A percentile compares a stretch with the other conserved stretches of the same genome.
Evolutionary conservation across 2,797 vertebrate species (phyloP).

Genomic region (Pantherophis alleghaniensis): DNA sequence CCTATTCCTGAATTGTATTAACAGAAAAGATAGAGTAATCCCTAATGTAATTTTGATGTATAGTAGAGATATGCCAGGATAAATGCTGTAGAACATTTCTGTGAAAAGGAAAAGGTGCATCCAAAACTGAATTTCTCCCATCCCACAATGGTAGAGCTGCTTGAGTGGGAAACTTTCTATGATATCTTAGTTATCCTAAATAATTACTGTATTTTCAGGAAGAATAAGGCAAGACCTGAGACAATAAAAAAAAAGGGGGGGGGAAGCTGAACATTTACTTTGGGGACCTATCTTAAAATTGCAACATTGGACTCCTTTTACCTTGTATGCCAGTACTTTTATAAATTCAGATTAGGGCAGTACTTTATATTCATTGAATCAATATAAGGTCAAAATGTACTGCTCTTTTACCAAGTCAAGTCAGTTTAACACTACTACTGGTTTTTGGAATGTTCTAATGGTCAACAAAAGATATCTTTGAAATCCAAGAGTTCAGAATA

Average conservation of each 20-base stretch:
- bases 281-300: background rate
- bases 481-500: background rate
- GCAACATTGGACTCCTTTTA: background rate
- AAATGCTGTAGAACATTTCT: background rate
- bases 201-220: background rate
- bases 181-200: background rate
- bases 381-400: background rate
- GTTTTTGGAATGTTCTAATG: background rate
- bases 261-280: background rate
- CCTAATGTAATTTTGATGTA: background rate
- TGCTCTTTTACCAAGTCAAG: background rate
- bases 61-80: background rate
- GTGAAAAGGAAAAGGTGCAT: background rate
- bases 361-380: background rate
- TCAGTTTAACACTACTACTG: background rate
- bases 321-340: background rate
- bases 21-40: background rate
- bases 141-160: background rate
- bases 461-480: background rate
- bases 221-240: background rate
- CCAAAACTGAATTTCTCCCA: background rate
- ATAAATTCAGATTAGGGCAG: background rate
- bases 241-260: background rate
- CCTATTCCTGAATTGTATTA: background rate
- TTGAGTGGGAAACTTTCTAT: background rate